These are phyloP conservation scores for Drosophila pruinosa DNA, from an alignment of 1,140 invertebrate species.

Conservation along the genomic window DNA sequence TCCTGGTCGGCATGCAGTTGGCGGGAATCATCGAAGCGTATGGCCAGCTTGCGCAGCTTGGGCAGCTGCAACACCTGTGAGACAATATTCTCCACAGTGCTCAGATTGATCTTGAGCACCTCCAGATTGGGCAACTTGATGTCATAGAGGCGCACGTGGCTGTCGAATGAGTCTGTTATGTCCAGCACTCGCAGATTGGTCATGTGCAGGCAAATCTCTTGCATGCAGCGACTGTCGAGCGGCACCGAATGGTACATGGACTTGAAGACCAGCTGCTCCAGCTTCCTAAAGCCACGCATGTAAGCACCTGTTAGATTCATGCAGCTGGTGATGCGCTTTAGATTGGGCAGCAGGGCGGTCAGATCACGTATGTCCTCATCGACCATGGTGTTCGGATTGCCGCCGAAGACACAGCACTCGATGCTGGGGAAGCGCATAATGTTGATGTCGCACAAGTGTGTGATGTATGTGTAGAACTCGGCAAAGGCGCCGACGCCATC, in stretches of 20 bases:
- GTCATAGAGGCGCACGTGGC: slow-evolving; percentile 41
- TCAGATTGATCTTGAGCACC: slow-evolving; percentile 67
- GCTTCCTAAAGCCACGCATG: slow-evolving; percentile 48
- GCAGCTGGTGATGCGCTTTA: slow-evolving; percentile 56
- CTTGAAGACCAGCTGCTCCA: slow-evolving; percentile 63
- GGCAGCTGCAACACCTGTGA: slow-evolving; percentile 57
- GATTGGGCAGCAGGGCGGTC: slow-evolving; percentile 53
- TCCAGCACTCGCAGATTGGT: slow-evolving; percentile 45
- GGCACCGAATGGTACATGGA: slow-evolving; percentile 66
- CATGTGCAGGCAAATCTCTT: slow-evolving; percentile 63
- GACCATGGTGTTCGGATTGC: slow-evolving; percentile 50
- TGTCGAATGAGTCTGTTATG: slow-evolving; percentile 67
- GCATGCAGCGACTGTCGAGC: slow-evolving; percentile 55
- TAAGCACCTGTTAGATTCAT: slow-evolving; percentile 62
- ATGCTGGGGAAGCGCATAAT: slow-evolving; percentile 39
- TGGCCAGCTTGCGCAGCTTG: slow-evolving; percentile 52
- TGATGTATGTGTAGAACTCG: slow-evolving; percentile 66
- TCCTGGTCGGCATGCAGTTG: slow-evolving; percentile 61
- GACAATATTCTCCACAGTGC: slow-evolving; percentile 53
- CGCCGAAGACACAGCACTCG: slow-evolving; percentile 53
- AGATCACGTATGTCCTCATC: slow-evolving; percentile 61
- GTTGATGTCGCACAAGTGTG: slow-evolving; percentile 60
- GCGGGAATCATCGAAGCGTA: slow-evolving; percentile 61
- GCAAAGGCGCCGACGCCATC: slow-evolving; percentile 59
- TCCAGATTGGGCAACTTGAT: slow-evolving; percentile 66